A percentile compares a stretch with the other conserved stretches of the same genome.
These are phyloP conservation scores for Drosophila bipectinata DNA, from an alignment of 1,140 invertebrate genomes.

Conservation along the genomic window DNA sequence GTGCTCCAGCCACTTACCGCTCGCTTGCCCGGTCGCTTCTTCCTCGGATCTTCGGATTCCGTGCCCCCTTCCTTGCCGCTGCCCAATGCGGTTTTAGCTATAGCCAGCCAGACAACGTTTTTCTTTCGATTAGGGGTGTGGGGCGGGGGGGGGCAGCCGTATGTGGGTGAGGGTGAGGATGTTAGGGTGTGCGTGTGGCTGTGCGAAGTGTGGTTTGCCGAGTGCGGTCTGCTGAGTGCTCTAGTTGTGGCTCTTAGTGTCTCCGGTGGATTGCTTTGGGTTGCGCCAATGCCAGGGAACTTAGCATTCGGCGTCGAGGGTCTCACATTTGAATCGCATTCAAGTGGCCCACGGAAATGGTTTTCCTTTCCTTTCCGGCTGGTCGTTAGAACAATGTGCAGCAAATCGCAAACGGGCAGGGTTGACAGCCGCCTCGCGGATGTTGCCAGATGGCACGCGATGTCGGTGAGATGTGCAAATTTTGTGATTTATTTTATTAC, in stretches of 20 bases:
- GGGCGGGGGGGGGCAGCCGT: background rate
- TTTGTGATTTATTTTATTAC: background rate
- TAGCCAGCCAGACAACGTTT: slow-evolving; percentile 45
- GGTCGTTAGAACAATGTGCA: slow-evolving; percentile 43
- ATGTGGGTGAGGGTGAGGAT: background rate
- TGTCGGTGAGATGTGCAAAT: background rate
- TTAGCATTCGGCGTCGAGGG: slow-evolving; percentile 48
- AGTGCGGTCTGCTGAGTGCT: slow-evolving; percentile 21
- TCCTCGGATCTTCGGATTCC: slow-evolving; percentile 13
- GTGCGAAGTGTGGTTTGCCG: slow-evolving; percentile 15
- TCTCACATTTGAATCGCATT: slow-evolving; percentile 38
- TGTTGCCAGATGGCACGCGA: slow-evolving; percentile 29
- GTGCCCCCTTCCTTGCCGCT: slow-evolving; percentile 5
- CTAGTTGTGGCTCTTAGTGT: slow-evolving; percentile 11
- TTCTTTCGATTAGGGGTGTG: slow-evolving; percentile 1
- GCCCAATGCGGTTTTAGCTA: slow-evolving; percentile 56
- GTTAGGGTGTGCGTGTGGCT: slow-evolving; percentile 11
- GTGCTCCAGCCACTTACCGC: slow-evolving; percentile 2
- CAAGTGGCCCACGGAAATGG: slow-evolving; percentile 27
- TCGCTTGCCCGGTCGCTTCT: background rate
- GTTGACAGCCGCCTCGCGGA: slow-evolving; percentile 35
- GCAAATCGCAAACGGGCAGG: slow-evolving; percentile 42
- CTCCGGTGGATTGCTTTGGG: slow-evolving; percentile 17
- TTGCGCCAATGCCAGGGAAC: slow-evolving; percentile 42
- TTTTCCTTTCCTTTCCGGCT: slow-evolving; percentile 34